A percentile compares a stretch with the other conserved stretches of the same genome.
Conservation (phyloP, 2,113 vertebrate genomes). For the Pavo muticus region DNA sequence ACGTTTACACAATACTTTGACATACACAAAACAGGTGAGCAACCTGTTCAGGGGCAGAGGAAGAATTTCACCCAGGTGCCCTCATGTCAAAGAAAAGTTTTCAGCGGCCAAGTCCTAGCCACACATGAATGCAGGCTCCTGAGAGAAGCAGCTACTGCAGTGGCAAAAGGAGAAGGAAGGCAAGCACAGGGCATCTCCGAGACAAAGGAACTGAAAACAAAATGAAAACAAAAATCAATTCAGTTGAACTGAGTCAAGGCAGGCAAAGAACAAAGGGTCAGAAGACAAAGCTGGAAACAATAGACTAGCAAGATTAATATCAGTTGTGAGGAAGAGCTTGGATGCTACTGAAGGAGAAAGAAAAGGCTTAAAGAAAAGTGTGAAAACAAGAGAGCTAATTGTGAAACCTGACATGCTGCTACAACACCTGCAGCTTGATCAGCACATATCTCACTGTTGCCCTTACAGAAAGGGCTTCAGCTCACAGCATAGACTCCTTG, state of each 20-base stretch:
- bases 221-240: conserved; percentile 68
- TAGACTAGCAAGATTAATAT: conserved; percentile 52
- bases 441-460: not conserved
- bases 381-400: not conserved
- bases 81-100: conserved; percentile 15
- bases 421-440: not conserved
- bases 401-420: not conserved
- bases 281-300: conserved; percentile 59
- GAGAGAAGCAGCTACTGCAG: not conserved
- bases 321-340: not conserved
- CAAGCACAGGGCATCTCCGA: not conserved
- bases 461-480: not conserved
- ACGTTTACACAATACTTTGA: not conserved
- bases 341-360: conserved; percentile 5
- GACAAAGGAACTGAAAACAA: conserved; percentile 48
- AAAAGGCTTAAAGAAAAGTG: not conserved
- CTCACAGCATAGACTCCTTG: not conserved
- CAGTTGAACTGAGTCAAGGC: conserved; percentile 17
- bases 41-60: not conserved
- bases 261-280: conserved; percentile 70
- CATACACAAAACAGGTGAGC: not conserved
- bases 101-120: not conserved
- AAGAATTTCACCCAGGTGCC: not conserved
- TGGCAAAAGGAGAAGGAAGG: conserved; percentile 37
- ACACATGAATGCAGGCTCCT: not conserved